Base-by-base conservation (phyloP, 2,797 vertebrate genomes). In the Peromyscus aztecus region DNA sequence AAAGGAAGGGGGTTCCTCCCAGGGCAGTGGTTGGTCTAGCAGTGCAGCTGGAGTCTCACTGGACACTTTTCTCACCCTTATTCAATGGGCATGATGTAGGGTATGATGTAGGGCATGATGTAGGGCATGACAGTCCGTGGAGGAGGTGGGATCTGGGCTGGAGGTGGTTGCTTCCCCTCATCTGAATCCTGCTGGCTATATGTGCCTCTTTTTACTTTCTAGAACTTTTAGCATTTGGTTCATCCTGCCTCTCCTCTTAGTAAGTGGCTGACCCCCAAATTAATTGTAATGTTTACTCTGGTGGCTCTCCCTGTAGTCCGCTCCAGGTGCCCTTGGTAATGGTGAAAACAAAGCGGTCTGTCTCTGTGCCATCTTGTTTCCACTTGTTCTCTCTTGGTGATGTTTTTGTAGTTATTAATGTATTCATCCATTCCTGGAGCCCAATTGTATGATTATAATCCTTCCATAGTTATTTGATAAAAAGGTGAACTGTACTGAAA, bases 211-310 rank as follows among this genome's bases (percentile, higher is more conserved):
- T 67, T 27, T 9, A 52, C 46, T 34, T 96, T 65, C 24, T 10
- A 90, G 52, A 69, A 94, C n/a, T 21, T 78, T 88, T 9, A 21
- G 16, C 59, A 65, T 63, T 46, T 55, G 14, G 81, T 14, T 81
- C 17, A 4, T 52, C 43, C 37, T 59, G 16, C n/a, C 61, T 90
- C 27, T 86, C 29, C 49, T 49, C 37, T 86, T 87, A 46, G 40
- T 78, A 34, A 83, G 67, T 7, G 21, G 2, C 55, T 93, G 82
- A 55, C 57, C 57, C 40, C 19, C 34, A 8, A 24, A n/a, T 85
- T 93, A 55, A 80, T 81, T 93, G 73, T 87, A 89, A 89, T 87
- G 29, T 89, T 71, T 77, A 46, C n/a, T 43, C 85, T 85, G 82
- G 59, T 61, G 37, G 3, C 14, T 34, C 37, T 8, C 24, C 31